Percentiles rank a stretch among this genome's conserved stretches.
These are phyloP conservation scores for Lottia gigantea DNA, from an alignment of 2,888 invertebrate genomes.

Conservation along the genomic window DNA sequence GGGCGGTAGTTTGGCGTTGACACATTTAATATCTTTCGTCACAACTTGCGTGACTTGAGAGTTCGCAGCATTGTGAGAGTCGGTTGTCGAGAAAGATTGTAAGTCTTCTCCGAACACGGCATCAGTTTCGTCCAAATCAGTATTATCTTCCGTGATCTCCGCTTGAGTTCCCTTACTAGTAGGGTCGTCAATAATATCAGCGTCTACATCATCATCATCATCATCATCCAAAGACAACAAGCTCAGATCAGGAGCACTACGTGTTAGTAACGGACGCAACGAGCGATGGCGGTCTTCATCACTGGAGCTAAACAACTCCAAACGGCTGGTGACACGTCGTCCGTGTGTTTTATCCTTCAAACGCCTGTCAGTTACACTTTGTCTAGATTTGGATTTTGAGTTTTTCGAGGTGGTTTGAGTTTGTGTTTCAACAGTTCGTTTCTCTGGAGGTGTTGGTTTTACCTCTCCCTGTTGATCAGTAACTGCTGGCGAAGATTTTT, in stretches of 20 bases:
- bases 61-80: too few species aligned
- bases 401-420: slow-evolving; percentile 29
- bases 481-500: too few species aligned
- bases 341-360: slow-evolving; percentile 26
- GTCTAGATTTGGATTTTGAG: slow-evolving; percentile 9
- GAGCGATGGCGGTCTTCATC: slow-evolving; percentile 45
- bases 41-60: too few species aligned
- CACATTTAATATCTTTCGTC: background rate
- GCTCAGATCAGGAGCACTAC: slow-evolving; percentile 59
- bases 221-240: slow-evolving; percentile 34
- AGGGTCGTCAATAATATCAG: slow-evolving; percentile 24
- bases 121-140: slow-evolving; percentile 15
- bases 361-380: background rate
- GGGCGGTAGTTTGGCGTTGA: background rate
- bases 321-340: slow-evolving; percentile 52
- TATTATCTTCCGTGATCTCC: slow-evolving; percentile 13
- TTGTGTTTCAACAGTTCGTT: slow-evolving; percentile 42
- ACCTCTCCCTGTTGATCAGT: too few species aligned
- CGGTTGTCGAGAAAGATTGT: background rate
- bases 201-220: slow-evolving; percentile 25
- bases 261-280: slow-evolving; percentile 44
- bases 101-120: background rate
- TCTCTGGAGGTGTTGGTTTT: slow-evolving; percentile 12
- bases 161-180: slow-evolving; percentile 11
- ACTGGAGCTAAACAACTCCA: slow-evolving; percentile 55